Conservation (phyloP, 2,113 vertebrate species). For the Bucco capensis region DNA sequence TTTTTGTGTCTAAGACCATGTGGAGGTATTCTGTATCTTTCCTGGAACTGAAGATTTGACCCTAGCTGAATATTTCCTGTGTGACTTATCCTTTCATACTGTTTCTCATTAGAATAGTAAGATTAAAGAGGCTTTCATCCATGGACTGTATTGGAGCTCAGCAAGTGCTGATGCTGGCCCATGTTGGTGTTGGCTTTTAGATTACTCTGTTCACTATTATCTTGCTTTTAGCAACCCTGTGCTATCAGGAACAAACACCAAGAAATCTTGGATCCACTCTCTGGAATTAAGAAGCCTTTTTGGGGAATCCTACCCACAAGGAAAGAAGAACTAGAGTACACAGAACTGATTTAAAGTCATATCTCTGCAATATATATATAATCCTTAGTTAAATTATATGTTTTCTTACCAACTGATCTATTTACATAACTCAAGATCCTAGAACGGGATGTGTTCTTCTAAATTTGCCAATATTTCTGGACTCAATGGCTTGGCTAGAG, state of each 20-base stretch:
- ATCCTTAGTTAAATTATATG: neutral
- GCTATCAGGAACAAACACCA: neutral
- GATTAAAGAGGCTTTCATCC: neutral
- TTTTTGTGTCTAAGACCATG: neutral
- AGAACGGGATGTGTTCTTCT: neutral
- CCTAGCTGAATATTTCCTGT: neutral
- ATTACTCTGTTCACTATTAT: neutral
- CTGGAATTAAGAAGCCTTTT: neutral
- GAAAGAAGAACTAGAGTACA: neutral
- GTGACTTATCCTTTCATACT: neutral
- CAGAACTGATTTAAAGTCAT: neutral
- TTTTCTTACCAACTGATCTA: neutral
- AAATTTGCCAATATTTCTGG: neutral
- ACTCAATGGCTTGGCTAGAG: neutral
- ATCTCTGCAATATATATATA: neutral
- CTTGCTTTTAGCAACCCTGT: neutral
- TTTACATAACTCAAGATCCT: neutral
- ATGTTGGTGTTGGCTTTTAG: neutral
- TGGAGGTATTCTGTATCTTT: neutral
- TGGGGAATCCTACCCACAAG: neutral
- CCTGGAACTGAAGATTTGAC: neutral
- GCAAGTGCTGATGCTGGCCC: neutral
- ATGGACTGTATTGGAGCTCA: neutral
- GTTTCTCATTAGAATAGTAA: neutral
- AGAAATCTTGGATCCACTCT: neutral